Evolutionary conservation across 2,113 vertebrate genomes (phyloP).

Genomic region (Alouatta palliata): DNA sequence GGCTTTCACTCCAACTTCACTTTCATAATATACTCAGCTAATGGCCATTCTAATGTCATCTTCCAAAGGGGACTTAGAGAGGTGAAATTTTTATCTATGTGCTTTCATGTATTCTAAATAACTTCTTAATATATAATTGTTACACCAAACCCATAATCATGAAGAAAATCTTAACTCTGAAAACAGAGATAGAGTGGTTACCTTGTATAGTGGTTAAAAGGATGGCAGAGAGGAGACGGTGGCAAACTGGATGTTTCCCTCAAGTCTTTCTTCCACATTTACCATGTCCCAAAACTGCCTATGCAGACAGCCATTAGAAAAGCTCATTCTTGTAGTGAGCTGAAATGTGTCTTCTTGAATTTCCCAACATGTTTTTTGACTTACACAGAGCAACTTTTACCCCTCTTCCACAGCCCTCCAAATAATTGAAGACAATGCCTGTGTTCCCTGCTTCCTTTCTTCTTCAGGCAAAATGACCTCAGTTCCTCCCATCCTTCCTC

Average conservation of each 20-base stretch:
- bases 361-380: neutral
- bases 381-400: neutral
- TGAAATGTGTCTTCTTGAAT: neutral
- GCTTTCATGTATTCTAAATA: neutral
- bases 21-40: neutral
- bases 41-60: neutral
- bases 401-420: neutral
- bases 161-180: neutral
- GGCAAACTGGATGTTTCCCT: neutral
- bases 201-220: neutral
- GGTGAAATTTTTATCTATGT: neutral
- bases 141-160: neutral
- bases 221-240: neutral
- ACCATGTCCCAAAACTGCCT: neutral
- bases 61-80: neutral
- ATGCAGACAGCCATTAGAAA: neutral
- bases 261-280: too few relatives aligned
- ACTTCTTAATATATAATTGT: neutral
- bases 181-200: neutral
- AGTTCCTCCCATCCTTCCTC: neutral
- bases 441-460: neutral
- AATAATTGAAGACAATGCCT: neutral
- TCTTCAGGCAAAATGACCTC: neutral
- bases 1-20: neutral
- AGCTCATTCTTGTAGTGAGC: neutral